Evolutionary conservation across 2,113 vertebrate genomes (phyloP), one percentile per base, ranked within the genome.

Genomic region (Globicephala melas): DNA sequence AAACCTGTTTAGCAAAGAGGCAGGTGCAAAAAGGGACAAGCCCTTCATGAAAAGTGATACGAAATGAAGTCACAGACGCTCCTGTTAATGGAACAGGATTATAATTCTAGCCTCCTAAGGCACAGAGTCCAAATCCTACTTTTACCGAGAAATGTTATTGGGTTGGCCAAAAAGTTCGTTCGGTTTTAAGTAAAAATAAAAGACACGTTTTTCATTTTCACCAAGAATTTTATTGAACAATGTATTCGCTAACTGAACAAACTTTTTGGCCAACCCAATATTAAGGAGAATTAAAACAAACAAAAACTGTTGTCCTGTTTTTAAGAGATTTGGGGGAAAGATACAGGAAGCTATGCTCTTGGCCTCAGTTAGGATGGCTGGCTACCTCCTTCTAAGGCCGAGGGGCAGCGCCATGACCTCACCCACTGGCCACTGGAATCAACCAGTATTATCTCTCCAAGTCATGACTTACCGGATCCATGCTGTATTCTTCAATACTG

Each of bases 1-100:
- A 97, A 98, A 96, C 96, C 97, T 86, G 97, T 94, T 98, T 70
- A 33, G 67, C 68, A 7, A 58, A 96, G 86, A 70, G 81, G 23
- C 50, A 47, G 90, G 28, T 2, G 15, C 87, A 71, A 71, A 95
- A 86, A 87, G 65, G 36, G 62, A 50, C 3, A 0, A 84, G 83
- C 70, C 18, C 28, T 73, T 41, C 1, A 0, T 25, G 83, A 84
- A 96, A 95, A 73, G 4, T 28, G 92, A 96, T 12, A 67, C 31
- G 2, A 68, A 71, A 31, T 28, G n/a, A 93, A 97, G 81, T 81
- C 90, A 8, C 58, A 28, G 31, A 38, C 20, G 36, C 26, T 28
- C 76, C 58, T 36, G 80, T 79, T 63, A 82, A 71, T 33, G 79
- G 41, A 38, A 38, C 38, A 41, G 89, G 87, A 89, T 36, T 31